phyloP scores from a whole-genome alignment of 2,888 invertebrate genomes.

The Furcula furcula region DNA sequence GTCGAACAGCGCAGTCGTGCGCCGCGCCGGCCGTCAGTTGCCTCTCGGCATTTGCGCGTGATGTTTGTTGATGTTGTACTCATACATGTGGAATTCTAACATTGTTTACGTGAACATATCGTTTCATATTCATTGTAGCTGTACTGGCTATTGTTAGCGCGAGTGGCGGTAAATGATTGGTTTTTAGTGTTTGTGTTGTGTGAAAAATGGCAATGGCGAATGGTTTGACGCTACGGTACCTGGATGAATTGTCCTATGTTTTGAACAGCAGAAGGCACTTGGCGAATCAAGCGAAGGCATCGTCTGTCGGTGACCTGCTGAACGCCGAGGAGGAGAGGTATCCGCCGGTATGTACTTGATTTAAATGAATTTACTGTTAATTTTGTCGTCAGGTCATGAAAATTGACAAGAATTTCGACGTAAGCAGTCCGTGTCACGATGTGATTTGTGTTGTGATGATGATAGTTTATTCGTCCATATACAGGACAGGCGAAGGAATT shows the following conservation, averaged over 20 bases:
- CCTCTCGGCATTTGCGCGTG: conserved; percentile 44
- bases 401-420: conserved; percentile 22
- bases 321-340: conserved; percentile 70
- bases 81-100: conserved; percentile 12
- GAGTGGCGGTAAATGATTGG: conserved; percentile 37
- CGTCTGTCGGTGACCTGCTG: conserved; percentile 75
- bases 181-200: conserved; percentile 36
- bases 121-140: conserved; percentile 33
- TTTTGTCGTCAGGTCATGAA: no score
- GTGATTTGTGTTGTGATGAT: no score
- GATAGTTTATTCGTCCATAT: no score
- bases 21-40: conserved; percentile 43
- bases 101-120: conserved; percentile 53
- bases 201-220: conserved; percentile 60
- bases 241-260: conserved; percentile 77
- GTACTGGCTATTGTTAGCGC: conserved; percentile 29
- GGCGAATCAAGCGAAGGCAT: conserved; percentile 68
- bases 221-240: conserved; percentile 66
- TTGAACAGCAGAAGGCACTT: conserved; percentile 68
- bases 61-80: no score
- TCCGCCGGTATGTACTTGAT: conserved; percentile 54
- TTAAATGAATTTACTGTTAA: conserved; percentile 3
- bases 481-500: no score
- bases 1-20: conserved; percentile 19
- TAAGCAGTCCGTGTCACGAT: conserved; percentile 10